Evolutionary conservation across 2,888 invertebrate genomes (phyloP), one percentile per base, ranked within the genome.

Genomic region (Deilephila porcellus): DNA sequence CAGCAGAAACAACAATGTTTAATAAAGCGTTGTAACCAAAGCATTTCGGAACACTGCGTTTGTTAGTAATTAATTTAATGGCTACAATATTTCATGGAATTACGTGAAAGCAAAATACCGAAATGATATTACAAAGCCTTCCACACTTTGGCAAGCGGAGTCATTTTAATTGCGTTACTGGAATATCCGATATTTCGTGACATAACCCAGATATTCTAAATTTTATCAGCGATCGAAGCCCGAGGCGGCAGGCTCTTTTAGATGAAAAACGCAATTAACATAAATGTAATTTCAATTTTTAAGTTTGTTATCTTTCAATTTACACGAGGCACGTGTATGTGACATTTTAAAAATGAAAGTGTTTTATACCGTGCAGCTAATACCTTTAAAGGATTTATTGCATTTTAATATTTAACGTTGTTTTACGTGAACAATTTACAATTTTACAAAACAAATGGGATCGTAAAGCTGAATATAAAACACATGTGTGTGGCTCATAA

Each of bases 41-140:
- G 56, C 56, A 56, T 45, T 63, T 37, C 83, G 74, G 74, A 64
- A 37, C 64, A 45, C 45, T 67, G 63, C 45, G 25, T 62, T 62
- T 32, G 67, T 52, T 52, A 17, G 56, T 56, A 67, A 52, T 67
- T 25, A 45, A 52, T 67, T 52, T 52, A 45, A 25, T 20, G 67
- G 67, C 45, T 67, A 25, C 29, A 45, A 52, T 67, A 67, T 67
- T 67, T 20, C 67, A 52, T 32, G 34, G 37, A 45, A 67, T 67
- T 67, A 52, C 67, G 67, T 25, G 11, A 52, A 67, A 52, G 67
- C 52, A 67, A 52, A 67, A 67, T 67, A 67, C 52, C 67, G 6
- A 52, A 67, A 67, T 67, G 67, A 52, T 67, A 52, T 52, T 52
- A 67, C 67, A 67, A 67, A 67, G 67, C 25, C 45, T 6, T 25